Evolutionary conservation across 2,888 invertebrate genomes (phyloP).

Genomic region (Cremastobaeus sp.): DNA sequence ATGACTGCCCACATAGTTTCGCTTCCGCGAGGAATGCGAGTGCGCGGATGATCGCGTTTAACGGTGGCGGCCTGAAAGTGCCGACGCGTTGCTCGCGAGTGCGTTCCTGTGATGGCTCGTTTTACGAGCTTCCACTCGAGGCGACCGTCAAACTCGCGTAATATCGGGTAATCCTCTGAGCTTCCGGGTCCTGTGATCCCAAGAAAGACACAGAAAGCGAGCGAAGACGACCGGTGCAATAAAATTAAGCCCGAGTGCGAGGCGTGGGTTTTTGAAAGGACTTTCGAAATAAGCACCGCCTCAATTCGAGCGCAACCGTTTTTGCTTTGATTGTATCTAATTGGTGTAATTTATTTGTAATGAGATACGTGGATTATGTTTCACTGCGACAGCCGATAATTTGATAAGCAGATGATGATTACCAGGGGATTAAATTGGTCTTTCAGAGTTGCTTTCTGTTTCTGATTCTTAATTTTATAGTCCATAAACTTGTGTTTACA

Average conservation of each 20-base stretch:
- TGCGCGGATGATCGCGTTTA: conserved; percentile 38
- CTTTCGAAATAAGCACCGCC: conserved; percentile 31
- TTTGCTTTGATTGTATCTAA: conserved; percentile 39
- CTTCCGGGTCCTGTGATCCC: conserved; percentile 62
- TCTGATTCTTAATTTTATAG: too few relatives aligned
- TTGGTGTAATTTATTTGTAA: conserved; percentile 36
- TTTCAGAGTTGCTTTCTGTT: too few relatives aligned
- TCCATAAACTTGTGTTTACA: too few relatives aligned
- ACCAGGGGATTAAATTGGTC: too few relatives aligned
- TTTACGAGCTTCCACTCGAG: conserved; percentile 71
- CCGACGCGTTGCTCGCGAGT: conserved; percentile 44
- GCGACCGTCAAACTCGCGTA: conserved; percentile 71
- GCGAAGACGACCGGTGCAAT: conserved; percentile 34
- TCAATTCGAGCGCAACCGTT: conserved; percentile 30
- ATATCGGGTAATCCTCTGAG: conserved; percentile 71
- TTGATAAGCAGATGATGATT: too few relatives aligned
- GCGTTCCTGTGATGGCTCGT: conserved; percentile 62
- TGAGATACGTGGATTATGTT: conserved; percentile 14
- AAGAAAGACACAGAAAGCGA: conserved; percentile 43
- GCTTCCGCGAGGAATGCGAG: conserved; percentile 48
- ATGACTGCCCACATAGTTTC: conserved; percentile 53
- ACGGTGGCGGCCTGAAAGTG: conserved; percentile 54
- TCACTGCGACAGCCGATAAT: too few relatives aligned
- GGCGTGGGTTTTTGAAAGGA: conserved; percentile 25
- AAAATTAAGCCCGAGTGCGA: conserved; percentile 25